Evolutionary conservation across 2,888 invertebrate genomes (phyloP).

Genomic region (Drosophila robusta): DNA sequence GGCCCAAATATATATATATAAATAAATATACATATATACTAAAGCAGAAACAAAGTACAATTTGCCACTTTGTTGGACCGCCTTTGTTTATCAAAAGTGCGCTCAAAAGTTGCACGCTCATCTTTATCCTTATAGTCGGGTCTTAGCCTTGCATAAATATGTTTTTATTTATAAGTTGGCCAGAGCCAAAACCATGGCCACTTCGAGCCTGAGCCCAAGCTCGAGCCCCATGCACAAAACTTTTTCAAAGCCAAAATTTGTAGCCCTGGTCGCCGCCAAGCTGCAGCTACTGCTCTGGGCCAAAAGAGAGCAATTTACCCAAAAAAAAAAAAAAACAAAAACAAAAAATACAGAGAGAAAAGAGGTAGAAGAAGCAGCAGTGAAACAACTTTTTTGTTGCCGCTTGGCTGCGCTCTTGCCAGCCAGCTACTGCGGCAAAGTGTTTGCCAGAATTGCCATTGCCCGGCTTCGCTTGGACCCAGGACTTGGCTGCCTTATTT

Average conservation of each 20-base stretch:
- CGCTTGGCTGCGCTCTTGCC: constrained; percentile 68
- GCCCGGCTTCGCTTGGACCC: constrained; percentile 23
- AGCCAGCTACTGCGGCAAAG: constrained; percentile 39
- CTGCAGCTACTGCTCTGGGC: constrained; percentile 25
- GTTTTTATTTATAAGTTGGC: constrained; percentile 73
- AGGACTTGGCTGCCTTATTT: constrained; percentile 38
- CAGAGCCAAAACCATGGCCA: constrained; percentile 5
- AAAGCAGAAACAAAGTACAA: constrained; percentile 38
- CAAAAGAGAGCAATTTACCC: constrained; percentile 43
- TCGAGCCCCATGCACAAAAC: constrained; percentile 25
- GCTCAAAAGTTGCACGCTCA: constrained; percentile 62
- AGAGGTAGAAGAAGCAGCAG: constrained; percentile 5
- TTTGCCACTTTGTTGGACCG: constrained; percentile 55
- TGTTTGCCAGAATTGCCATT: constrained; percentile 58
- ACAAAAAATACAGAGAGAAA: constrained; percentile 1
- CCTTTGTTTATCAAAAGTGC: constrained; percentile 62
- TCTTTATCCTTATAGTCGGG: constrained; percentile 67
- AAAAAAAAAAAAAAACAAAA: constrained; percentile 8
- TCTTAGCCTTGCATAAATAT: constrained; percentile 75
- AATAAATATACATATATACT: constrained; percentile 20
- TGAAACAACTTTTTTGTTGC: constrained; percentile 73
- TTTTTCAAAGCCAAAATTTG: constrained; percentile 77
- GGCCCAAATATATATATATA: constrained; percentile 1
- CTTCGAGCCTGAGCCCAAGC: background rate
- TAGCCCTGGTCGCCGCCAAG: constrained; percentile 50